A percentile compares a stretch with the other conserved stretches of the same genome.
Evolutionary conservation across 2,113 vertebrate species (phyloP).

Genomic region (Danionella cerebrum): DNA sequence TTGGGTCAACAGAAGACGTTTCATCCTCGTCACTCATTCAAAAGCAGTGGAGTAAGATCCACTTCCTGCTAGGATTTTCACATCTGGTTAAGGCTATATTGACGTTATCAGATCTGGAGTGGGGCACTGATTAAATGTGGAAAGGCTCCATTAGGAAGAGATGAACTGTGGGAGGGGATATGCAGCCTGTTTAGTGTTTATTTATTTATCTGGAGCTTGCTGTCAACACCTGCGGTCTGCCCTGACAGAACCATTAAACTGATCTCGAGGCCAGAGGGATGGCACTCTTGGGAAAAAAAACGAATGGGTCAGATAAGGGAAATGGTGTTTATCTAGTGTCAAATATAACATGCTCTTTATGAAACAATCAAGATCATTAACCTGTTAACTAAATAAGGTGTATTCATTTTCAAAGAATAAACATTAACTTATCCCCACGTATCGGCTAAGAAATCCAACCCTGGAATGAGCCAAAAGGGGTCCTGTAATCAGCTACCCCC

Average conservation of each 20-base stretch:
- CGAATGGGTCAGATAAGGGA: neutral
- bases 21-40: neutral
- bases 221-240: conserved; percentile 21
- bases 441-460: neutral
- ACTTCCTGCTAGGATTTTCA: neutral
- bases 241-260: conserved; percentile 30
- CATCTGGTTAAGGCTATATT: neutral
- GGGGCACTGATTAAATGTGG: conserved; percentile 12
- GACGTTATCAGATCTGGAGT: neutral
- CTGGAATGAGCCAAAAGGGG: neutral
- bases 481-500: neutral
- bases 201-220: conserved; percentile 29
- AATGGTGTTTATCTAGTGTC: neutral
- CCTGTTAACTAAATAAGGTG: too few relatives aligned
- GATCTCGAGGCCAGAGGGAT: conserved; percentile 1
- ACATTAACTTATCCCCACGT: neutral
- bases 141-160: conserved; percentile 15
- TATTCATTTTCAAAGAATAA: neutral
- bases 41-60: neutral
- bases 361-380: too few relatives aligned
- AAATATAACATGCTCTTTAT: neutral
- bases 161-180: neutral
- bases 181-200: conserved; percentile 18
- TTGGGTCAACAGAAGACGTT: neutral
- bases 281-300: neutral